Evolutionary conservation across 2,797 vertebrate species (phyloP).

Genomic region (Triplophysa bombifrons): DNA sequence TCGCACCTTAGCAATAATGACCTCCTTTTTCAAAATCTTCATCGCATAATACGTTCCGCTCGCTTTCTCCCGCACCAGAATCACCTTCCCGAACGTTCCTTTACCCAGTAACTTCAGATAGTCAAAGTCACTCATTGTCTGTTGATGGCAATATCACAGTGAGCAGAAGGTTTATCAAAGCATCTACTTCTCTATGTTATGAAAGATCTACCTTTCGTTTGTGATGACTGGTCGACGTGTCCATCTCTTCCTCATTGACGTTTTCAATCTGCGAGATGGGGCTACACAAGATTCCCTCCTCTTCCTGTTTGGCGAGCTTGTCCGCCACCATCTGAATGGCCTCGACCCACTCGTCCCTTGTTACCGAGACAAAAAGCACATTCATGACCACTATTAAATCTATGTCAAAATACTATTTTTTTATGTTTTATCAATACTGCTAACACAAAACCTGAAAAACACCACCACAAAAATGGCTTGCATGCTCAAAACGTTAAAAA

Average conservation of each 20-base stretch:
- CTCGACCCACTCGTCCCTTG: constrained; percentile 97
- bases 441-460: not conserved
- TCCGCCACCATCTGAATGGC: constrained; percentile 97
- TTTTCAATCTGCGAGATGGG: constrained; percentile 95
- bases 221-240: constrained; percentile 95
- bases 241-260: constrained; percentile 97
- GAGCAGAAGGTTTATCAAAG: not conserved
- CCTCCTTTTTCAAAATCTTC: constrained; percentile 99
- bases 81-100: constrained; percentile 98
- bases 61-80: constrained; percentile 96
- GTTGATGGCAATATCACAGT: not conserved
- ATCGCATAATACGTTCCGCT: constrained; percentile 98
- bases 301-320: constrained; percentile 95
- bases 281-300: constrained; percentile 94
- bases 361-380: constrained; percentile 24
- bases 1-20: constrained; percentile 95
- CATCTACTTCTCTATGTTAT: not conserved
- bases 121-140: constrained; percentile 99
- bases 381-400: not conserved
- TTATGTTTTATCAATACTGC: not conserved
- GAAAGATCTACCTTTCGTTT: constrained; percentile 89
- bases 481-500: not conserved
- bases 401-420: not conserved
- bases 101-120: constrained; percentile 98
- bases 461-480: not conserved